Percentiles rank a stretch among this genome's conserved stretches.
phyloP scores from a whole-genome alignment of 2,113 vertebrate genomes.

The Sebastes schlegelii region DNA sequence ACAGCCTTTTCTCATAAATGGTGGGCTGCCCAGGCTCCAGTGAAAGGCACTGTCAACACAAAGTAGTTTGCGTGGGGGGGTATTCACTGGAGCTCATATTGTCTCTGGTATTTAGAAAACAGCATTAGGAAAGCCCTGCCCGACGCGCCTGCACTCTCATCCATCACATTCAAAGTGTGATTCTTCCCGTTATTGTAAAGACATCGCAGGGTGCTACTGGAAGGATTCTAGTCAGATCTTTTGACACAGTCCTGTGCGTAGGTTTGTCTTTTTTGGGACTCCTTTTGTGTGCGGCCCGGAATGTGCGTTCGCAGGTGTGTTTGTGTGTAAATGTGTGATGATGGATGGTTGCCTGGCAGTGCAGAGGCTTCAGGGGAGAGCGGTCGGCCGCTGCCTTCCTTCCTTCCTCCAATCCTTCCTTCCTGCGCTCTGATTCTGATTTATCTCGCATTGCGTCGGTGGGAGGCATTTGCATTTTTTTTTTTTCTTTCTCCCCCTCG shows the following conservation, averaged over 20 bases:
- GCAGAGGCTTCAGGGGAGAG: constrained; percentile 64
- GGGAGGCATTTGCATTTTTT: constrained; percentile 84
- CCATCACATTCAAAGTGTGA: constrained; percentile 29
- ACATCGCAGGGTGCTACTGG: constrained; percentile 41
- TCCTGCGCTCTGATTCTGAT: constrained; percentile 71
- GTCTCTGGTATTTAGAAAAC: constrained; percentile 67
- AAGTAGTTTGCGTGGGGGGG: constrained; percentile 62
- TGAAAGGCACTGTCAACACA: constrained; percentile 68
- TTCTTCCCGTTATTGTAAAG: constrained; percentile 46
- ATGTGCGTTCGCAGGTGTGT: constrained; percentile 42
- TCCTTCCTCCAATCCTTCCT: constrained; percentile 66
- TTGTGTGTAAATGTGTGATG: constrained; percentile 59
- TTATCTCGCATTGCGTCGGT: constrained; percentile 82
- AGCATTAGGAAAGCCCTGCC: constrained; percentile 62
- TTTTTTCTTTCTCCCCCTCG: constrained; percentile 79
- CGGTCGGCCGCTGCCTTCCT: constrained; percentile 52
- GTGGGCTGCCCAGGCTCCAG: constrained; percentile 58
- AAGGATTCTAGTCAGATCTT: constrained; percentile 46
- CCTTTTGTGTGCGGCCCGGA: constrained; percentile 29
- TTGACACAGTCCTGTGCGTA: constrained; percentile 58
- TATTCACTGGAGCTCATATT: constrained; percentile 62
- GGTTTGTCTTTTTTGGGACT: constrained; percentile 56
- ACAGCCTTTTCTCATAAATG: constrained; percentile 60
- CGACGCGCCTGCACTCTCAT: constrained; percentile 41
- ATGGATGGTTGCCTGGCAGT: constrained; percentile 66